Conservation (phyloP, 2,113 vertebrate genomes). For the Oriolus oriolus region DNA sequence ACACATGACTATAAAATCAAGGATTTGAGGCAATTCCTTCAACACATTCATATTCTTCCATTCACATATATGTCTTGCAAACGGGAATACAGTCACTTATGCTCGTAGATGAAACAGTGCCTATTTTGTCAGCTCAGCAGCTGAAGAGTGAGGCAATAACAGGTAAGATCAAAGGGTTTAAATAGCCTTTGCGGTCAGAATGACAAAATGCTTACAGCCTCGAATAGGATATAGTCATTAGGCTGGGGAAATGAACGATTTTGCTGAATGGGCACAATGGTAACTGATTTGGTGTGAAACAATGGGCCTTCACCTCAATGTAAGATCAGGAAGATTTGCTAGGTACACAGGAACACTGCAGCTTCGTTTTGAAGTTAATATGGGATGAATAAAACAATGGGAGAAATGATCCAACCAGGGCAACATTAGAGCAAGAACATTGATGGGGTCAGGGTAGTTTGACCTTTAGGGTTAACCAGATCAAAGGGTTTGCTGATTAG, state of each 20-base stretch:
- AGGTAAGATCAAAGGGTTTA: slow-evolving; percentile 73
- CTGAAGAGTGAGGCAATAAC: slow-evolving; percentile 50
- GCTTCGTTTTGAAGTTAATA: slow-evolving; percentile 79
- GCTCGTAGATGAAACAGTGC: neutral
- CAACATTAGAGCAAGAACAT: slow-evolving; percentile 64
- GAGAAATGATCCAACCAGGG: slow-evolving; percentile 67
- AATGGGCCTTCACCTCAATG: slow-evolving; percentile 70
- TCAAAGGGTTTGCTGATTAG: slow-evolving; percentile 74
- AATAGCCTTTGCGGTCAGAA: slow-evolving; percentile 62
- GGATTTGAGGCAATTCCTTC: neutral
- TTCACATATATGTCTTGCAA: neutral
- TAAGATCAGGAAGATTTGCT: slow-evolving; percentile 72
- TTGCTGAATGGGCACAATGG: slow-evolving; percentile 71
- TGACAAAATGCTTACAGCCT: slow-evolving; percentile 72
- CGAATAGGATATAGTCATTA: slow-evolving; percentile 74
- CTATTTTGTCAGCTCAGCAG: neutral
- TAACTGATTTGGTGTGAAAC: slow-evolving; percentile 58
- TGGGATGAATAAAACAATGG: slow-evolving; percentile 73
- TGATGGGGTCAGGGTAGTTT: slow-evolving; percentile 71
- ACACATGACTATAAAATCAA: neutral
- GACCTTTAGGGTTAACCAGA: slow-evolving; percentile 80
- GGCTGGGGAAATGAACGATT: slow-evolving; percentile 74
- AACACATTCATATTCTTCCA: neutral
- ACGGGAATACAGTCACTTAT: neutral
- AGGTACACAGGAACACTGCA: slow-evolving; percentile 69